Percentiles rank a stretch among this genome's conserved stretches.
These are phyloP conservation scores for Ectemnius cavifrons DNA, from an alignment of 2,888 invertebrate species.

Conservation along the genomic window DNA sequence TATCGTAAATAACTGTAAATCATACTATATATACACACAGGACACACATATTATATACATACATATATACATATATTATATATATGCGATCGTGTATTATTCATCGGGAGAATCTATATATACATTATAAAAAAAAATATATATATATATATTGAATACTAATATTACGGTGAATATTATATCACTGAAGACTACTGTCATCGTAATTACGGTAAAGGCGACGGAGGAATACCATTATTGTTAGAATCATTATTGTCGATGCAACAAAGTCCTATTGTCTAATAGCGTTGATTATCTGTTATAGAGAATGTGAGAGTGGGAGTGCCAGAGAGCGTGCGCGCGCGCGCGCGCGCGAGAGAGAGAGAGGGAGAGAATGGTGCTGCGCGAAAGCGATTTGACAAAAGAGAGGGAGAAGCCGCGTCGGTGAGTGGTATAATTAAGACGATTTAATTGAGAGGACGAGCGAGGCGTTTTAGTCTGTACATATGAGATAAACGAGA, in stretches of 20 bases:
- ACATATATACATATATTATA: slow-evolving; percentile 60
- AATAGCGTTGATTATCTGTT: slow-evolving; percentile 71
- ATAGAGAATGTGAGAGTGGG: slow-evolving; percentile 53
- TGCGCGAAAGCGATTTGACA: slow-evolving; percentile 38
- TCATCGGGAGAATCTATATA: slow-evolving; percentile 67
- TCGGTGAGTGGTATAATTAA: background rate
- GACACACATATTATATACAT: slow-evolving; percentile 53
- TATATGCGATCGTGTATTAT: slow-evolving; percentile 65
- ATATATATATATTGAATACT: slow-evolving; percentile 61
- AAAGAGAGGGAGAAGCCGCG: slow-evolving; percentile 15
- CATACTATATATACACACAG: slow-evolving; percentile 48
- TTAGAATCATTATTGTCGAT: slow-evolving; percentile 60
- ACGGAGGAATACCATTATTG: slow-evolving; percentile 54
- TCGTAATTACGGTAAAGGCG: slow-evolving; percentile 53
- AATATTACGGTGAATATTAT: slow-evolving; percentile 62
- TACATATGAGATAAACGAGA: slow-evolving; percentile 39
- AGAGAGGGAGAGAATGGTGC: slow-evolving; percentile 20
- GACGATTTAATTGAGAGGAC: slow-evolving; percentile 9
- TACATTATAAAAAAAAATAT: slow-evolving; percentile 63
- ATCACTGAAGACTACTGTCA: slow-evolving; percentile 63
- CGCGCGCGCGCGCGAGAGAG: slow-evolving; percentile 30
- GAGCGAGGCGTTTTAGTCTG: slow-evolving; percentile 37
- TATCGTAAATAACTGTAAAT: slow-evolving; percentile 69
- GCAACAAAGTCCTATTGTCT: slow-evolving; percentile 69
- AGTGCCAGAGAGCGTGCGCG: background rate